phyloP scores from a whole-genome alignment of 2,888 invertebrate species.

The Mythimna ferrago region DNA sequence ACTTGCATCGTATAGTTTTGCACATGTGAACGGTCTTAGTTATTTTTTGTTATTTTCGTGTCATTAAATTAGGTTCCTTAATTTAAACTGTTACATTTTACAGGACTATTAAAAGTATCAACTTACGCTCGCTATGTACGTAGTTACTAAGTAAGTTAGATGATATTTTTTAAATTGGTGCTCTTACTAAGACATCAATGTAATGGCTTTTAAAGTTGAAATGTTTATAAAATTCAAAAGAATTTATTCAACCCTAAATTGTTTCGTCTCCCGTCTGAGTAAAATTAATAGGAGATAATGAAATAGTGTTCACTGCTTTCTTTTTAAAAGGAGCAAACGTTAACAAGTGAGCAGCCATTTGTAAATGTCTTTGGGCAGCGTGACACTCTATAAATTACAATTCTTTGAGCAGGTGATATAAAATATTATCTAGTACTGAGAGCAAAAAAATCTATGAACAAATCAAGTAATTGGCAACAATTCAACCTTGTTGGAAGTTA shows the following conservation, averaged over 20 bases:
- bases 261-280: constrained; percentile 6
- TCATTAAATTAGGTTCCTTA: neutral
- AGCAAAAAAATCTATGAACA: neutral
- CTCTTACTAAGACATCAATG: neutral
- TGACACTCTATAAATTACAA: constrained; percentile 51
- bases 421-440: constrained; percentile 12
- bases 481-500: too few species aligned
- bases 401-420: constrained; percentile 30
- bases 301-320: constrained; percentile 38
- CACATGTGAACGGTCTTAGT: neutral
- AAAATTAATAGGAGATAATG: constrained; percentile 33
- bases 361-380: constrained; percentile 40
- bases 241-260: constrained; percentile 21
- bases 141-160: neutral
- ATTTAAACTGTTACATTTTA: neutral
- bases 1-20: neutral
- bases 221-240: constrained; percentile 7
- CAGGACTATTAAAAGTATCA: neutral
- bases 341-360: constrained; percentile 55
- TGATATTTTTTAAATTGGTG: neutral
- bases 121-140: too few species aligned
- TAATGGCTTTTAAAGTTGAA: neutral
- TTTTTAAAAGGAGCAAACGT: constrained; percentile 50
- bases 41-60: neutral
- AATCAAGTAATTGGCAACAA: too few species aligned